These are phyloP conservation scores for Urocyon cinereoargenteus DNA, from an alignment of 2,797 vertebrate genomes.

Conservation along the genomic window DNA sequence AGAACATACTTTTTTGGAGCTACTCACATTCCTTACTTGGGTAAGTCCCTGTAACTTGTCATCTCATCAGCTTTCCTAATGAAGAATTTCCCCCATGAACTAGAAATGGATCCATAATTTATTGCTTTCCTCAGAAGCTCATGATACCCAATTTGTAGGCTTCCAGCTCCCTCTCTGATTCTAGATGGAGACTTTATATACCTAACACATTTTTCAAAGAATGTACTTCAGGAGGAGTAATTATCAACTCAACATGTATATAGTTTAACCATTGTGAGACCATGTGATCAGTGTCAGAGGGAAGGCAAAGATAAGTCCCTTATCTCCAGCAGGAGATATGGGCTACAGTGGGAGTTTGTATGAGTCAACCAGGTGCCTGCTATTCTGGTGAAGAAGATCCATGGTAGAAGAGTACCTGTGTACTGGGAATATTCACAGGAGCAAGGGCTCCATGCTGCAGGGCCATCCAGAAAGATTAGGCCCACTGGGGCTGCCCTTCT, in stretches of 20 bases:
- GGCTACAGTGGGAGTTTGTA: not conserved
- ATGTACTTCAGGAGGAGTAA: slow-evolving; percentile 45
- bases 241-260: not conserved
- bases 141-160: not conserved
- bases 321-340: not conserved
- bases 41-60: slow-evolving; percentile 85
- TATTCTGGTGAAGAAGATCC: not conserved
- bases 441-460: not conserved
- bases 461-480: not conserved
- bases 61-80: slow-evolving; percentile 2
- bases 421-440: not conserved
- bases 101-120: not conserved
- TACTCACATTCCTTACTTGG: slow-evolving; percentile 94
- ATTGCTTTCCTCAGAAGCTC: slow-evolving; percentile 32
- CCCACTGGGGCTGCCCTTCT: not conserved
- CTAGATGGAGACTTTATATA: not conserved
- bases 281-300: not conserved
- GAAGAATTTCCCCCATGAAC: not conserved
- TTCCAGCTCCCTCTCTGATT: not conserved
- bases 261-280: not conserved
- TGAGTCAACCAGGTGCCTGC: not conserved
- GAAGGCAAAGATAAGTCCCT: not conserved
- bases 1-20: slow-evolving; percentile 98
- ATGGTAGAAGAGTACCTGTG: not conserved
- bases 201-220: slow-evolving; percentile 32